Base-by-base conservation (phyloP, 2,888 invertebrate genomes). In the Clanis bilineata region DNA sequence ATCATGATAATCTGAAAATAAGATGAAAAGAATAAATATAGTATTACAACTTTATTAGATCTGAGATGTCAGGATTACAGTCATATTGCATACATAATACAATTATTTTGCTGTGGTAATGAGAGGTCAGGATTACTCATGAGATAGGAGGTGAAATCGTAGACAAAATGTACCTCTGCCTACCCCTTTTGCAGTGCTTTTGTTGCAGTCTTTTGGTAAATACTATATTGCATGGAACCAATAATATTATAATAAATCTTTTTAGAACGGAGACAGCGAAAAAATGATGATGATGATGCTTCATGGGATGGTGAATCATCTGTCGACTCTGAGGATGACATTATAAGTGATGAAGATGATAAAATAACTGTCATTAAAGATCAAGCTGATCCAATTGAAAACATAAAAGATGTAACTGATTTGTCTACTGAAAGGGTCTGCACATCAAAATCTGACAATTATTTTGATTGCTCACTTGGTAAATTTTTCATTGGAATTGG, bases 401-500 rank as follows among this genome's bases (percentile, higher is more conserved):
- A 92, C 51, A 83, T 93, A 10, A 93, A 93, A 72, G 88, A 88
- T 59, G 86, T 91, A 2, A 83, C 93, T 28, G 85, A 86, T 28
- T 74, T 88, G 55, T 76, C 75, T 47, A 70, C 75, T 39, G 82
- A 80, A 32, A 82, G 84, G 65, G 78, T 82, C 28, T 74, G 76
- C 44, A 70, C 82, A 18, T 87, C 89, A 61, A 94, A 94, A 73
- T 85, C 93, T 56, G 92, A 94, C 63, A 95, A 95, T 65, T 98
- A 97, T 80, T 98, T 98, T 82, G 96, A 97, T 68, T 95, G 96
- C 82, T 96, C 97, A 0, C 89, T 98, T 58, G 98, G 98, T 6
- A 97, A 97, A 82, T 97, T 98, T 83, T 96, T 98, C 77, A 96
- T 96, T 86, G 97, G 97, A 78, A 96, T 98, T 71, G 98, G 98